Percentiles rank a stretch among this genome's conserved stretches.
These are phyloP conservation scores for Rhynchonycteris naso DNA, from an alignment of 2,797 vertebrate genomes.

Conservation along the genomic window DNA sequence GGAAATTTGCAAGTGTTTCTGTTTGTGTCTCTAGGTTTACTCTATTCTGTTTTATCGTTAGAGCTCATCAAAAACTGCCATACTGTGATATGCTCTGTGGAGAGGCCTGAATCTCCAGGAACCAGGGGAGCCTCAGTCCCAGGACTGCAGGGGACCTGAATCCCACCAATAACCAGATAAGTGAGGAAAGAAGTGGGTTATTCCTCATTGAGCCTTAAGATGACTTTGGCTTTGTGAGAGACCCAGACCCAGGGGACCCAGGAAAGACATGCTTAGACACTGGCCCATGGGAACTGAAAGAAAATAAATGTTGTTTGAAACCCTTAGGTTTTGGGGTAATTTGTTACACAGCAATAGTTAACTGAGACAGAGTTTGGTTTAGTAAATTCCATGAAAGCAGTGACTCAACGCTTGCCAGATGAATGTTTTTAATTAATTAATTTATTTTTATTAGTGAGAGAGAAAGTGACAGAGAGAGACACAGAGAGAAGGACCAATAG, in stretches of 20 bases:
- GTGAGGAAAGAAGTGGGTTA: background rate
- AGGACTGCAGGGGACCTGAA: background rate
- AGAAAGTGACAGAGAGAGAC: too few species aligned
- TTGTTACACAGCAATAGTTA: background rate
- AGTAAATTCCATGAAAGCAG: constrained; percentile 46
- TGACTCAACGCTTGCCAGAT: constrained; percentile 20
- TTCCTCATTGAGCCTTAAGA: background rate
- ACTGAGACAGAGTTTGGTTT: background rate
- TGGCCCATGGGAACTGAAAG: background rate
- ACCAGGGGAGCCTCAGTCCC: background rate
- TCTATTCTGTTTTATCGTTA: background rate
- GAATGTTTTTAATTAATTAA: background rate
- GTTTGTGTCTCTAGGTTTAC: background rate
- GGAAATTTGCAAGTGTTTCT: background rate
- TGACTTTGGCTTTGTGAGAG: background rate
- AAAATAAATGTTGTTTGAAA: background rate
- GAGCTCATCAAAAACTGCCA: background rate
- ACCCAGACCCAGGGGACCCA: background rate
- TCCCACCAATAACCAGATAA: background rate
- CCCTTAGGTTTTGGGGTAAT: background rate
- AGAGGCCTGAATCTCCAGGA: background rate
- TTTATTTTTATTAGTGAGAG: too few species aligned
- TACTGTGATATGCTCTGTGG: background rate
- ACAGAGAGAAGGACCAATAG: too few species aligned
- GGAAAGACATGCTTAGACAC: background rate